Evolutionary conservation across 2,888 invertebrate species (phyloP).

Genomic region (Rapana venosa): DNA sequence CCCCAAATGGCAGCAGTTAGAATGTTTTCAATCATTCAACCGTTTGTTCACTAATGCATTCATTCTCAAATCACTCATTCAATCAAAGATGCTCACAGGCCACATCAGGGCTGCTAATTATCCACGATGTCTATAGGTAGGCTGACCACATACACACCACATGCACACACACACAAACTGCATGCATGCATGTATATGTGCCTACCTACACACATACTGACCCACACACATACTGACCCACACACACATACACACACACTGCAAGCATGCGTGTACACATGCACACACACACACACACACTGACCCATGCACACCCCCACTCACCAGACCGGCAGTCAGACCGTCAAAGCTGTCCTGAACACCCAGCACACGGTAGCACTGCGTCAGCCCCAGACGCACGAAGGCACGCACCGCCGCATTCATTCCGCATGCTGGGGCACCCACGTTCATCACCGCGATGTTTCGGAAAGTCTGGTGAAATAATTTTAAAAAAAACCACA

Average conservation of each 20-base stretch:
- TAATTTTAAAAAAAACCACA: too few species aligned
- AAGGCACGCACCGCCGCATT: constrained; percentile 99
- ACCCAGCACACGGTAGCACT: constrained; percentile 95
- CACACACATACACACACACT: background rate
- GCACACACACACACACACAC: too few species aligned
- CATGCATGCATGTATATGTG: background rate
- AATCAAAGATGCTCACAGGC: too few species aligned
- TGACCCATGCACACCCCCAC: too few species aligned
- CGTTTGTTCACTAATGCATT: too few species aligned
- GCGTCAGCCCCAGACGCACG: constrained; percentile 95
- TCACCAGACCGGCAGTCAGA: constrained; percentile 85
- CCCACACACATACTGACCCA: constrained; percentile 21
- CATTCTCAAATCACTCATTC: too few species aligned
- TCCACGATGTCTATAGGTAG: too few species aligned
- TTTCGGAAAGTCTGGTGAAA: constrained; percentile 84
- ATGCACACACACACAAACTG: background rate
- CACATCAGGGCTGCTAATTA: too few species aligned
- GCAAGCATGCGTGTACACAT: too few species aligned
- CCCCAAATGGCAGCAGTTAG: too few species aligned
- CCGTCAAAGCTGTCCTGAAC: constrained; percentile 98
- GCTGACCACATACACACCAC: background rate
- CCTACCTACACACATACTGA: constrained; percentile 11
- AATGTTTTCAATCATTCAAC: too few species aligned
- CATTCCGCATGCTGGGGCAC: constrained; percentile 99
- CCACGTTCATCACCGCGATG: constrained; percentile 96